These are phyloP conservation scores for Drosophila falleni DNA, from an alignment of 2,888 invertebrate genomes.

Conservation along the genomic window DNA sequence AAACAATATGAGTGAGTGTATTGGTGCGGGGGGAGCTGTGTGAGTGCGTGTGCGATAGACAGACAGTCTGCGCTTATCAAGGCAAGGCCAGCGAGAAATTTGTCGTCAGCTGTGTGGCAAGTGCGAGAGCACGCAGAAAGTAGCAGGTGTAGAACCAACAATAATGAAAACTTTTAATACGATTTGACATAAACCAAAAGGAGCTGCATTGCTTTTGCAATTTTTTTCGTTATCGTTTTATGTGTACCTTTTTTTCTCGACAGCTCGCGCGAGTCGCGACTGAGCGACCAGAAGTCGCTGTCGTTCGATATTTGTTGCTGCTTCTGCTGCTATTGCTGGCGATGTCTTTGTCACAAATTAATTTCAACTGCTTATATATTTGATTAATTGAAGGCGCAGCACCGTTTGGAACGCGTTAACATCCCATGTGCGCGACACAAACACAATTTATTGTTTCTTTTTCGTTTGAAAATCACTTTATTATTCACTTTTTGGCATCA, in stretches of 20 bases:
- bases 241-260: constrained; percentile 66
- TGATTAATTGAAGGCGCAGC: constrained; percentile 39
- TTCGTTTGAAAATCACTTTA: constrained; percentile 52
- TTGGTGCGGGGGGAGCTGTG: constrained; percentile 28
- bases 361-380: constrained; percentile 13
- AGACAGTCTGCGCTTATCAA: constrained; percentile 74
- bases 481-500: constrained; percentile 66
- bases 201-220: neutral
- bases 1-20: constrained; percentile 35
- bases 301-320: constrained; percentile 48
- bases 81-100: constrained; percentile 61
- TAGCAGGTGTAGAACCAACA: constrained; percentile 14
- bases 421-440: constrained; percentile 48
- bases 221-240: constrained; percentile 17
- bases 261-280: constrained; percentile 44
- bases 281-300: constrained; percentile 36
- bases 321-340: constrained; percentile 27
- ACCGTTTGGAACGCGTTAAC: constrained; percentile 45
- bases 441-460: constrained; percentile 40
- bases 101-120: constrained; percentile 36
- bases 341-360: constrained; percentile 51
- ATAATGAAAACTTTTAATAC: neutral
- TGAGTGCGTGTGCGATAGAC: constrained; percentile 42
- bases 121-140: neutral
- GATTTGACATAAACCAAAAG: constrained; percentile 38